Evolutionary conservation across 2,797 vertebrate genomes (phyloP).

Genomic region (Syngnathus rostellatus): DNA sequence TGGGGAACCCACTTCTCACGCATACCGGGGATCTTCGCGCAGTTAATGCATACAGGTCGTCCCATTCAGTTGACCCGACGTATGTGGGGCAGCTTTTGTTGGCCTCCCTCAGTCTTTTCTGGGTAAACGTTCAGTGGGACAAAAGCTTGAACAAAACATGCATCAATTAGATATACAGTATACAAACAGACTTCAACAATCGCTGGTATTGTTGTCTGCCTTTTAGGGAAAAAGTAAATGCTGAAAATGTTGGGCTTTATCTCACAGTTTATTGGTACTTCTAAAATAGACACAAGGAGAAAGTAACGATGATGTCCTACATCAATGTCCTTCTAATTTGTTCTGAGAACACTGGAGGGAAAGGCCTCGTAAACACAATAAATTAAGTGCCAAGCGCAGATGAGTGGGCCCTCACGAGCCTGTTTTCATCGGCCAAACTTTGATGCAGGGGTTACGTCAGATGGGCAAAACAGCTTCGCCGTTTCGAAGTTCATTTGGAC

Average conservation of each 20-base stretch:
- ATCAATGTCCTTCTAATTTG: not conserved
- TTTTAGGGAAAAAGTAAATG: constrained; percentile 12
- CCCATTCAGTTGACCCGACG: constrained; percentile 32
- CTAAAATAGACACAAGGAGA: not conserved
- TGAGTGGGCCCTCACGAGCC: not conserved
- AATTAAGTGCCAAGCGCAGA: not conserved
- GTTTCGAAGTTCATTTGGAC: not conserved
- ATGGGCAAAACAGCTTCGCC: not conserved
- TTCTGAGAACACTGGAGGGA: not conserved
- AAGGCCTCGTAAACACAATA: not conserved
- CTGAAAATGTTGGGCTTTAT: not conserved
- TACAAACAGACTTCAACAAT: constrained; percentile 32
- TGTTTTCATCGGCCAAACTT: not conserved
- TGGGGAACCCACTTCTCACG: constrained; percentile 41
- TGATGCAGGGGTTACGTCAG: not conserved
- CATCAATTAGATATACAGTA: constrained; percentile 39
- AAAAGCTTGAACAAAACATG: constrained; percentile 41
- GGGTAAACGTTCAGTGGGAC: constrained; percentile 39
- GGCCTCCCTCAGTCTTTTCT: constrained; percentile 21
- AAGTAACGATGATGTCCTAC: not conserved
- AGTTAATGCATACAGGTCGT: constrained; percentile 29
- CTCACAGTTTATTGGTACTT: not conserved
- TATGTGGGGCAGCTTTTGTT: constrained; percentile 70
- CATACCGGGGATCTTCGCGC: constrained; percentile 42
- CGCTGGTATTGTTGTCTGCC: constrained; percentile 55